Evolutionary conservation across 2,888 invertebrate genomes (phyloP).

Genomic region (Mermis nigrescens): DNA sequence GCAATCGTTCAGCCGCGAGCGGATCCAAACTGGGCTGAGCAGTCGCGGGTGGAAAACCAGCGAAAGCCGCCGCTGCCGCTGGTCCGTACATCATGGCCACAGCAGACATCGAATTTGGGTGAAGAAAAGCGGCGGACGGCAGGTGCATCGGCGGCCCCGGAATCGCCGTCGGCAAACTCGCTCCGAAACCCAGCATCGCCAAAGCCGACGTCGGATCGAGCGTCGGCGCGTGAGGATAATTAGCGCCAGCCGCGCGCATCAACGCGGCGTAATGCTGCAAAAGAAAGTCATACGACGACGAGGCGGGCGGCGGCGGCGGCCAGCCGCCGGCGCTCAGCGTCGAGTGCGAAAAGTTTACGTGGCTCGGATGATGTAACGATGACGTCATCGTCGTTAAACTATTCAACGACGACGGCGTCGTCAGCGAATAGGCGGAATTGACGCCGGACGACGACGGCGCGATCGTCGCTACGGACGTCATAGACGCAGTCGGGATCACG

Average conservation of each 20-base stretch:
- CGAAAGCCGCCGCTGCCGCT: constrained; percentile 37
- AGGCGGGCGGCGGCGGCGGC: background rate
- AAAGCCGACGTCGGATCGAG: too few relatives aligned
- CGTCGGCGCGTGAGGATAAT: too few relatives aligned
- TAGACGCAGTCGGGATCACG: too few relatives aligned
- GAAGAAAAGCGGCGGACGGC: background rate
- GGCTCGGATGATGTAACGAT: background rate
- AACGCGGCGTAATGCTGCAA: background rate
- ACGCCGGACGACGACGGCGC: too few relatives aligned
- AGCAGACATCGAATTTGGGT: background rate
- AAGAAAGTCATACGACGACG: background rate
- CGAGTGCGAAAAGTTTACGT: background rate
- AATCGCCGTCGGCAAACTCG: too few relatives aligned
- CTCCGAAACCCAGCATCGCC: too few relatives aligned
- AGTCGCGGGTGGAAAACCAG: constrained; percentile 16
- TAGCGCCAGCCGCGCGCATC: too few relatives aligned
- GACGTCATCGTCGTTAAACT: background rate
- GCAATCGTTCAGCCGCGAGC: background rate
- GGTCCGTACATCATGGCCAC: background rate
- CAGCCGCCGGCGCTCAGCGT: background rate
- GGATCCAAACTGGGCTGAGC: constrained; percentile 36
- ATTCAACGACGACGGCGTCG: background rate
- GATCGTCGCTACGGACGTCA: too few relatives aligned
- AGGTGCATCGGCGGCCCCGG: too few relatives aligned
- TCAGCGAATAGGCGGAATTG: background rate